These are phyloP conservation scores for Noctuana brunneofusca DNA, from an alignment of 2,888 invertebrate species.

Conservation along the genomic window DNA sequence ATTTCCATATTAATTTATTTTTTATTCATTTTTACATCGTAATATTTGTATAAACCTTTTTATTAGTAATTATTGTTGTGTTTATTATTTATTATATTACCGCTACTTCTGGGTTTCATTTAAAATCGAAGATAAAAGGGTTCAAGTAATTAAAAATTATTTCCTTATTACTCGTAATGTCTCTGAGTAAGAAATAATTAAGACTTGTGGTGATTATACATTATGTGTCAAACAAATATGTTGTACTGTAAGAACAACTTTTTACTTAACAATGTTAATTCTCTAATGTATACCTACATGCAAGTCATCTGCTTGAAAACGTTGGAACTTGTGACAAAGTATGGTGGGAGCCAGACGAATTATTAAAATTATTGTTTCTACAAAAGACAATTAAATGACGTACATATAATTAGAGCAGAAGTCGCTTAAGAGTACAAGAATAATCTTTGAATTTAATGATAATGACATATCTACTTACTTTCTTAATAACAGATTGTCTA, in stretches of 20 bases:
- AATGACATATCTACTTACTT: too few relatives aligned
- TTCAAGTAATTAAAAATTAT: constrained; percentile 8
- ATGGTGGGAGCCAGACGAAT: constrained; percentile 27
- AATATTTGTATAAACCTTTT: constrained; percentile 33
- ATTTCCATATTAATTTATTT: constrained; percentile 52
- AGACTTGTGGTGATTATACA: constrained; percentile 1
- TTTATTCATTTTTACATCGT: constrained; percentile 43
- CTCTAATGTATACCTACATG: not conserved
- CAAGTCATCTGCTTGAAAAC: not conserved
- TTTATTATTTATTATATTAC: constrained; percentile 30
- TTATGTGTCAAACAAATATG: constrained; percentile 8
- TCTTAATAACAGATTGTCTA: too few relatives aligned
- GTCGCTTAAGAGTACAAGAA: not conserved
- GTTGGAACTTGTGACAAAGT: constrained; percentile 20
- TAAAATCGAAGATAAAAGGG: constrained; percentile 21
- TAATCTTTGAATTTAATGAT: too few relatives aligned
- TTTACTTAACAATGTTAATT: not conserved
- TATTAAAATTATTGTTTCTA: constrained; percentile 13
- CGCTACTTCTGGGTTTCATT: constrained; percentile 15
- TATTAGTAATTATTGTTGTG: constrained; percentile 28
- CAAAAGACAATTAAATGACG: not conserved
- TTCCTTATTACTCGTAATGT: constrained; percentile 19
- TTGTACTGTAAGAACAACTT: not conserved
- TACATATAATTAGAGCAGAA: not conserved
- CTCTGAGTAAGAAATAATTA: too few relatives aligned